Evolutionary conservation across 1,140 invertebrate species (phyloP), one percentile per base, ranked within the genome.

Genomic region (Drosophila seguyi): DNA sequence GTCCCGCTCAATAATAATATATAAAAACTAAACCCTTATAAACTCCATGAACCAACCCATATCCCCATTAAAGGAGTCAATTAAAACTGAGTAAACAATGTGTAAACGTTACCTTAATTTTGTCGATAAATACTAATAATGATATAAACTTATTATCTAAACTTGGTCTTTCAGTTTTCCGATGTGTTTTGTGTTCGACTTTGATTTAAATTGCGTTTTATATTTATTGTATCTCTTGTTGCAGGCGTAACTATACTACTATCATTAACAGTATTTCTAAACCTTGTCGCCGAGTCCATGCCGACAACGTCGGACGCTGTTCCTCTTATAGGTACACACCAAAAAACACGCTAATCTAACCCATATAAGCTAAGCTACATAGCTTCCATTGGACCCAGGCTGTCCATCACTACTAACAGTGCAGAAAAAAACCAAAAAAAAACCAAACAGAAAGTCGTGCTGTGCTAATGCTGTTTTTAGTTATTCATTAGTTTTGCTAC

Each of bases 241-340:
- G 93, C 96, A 99, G 98, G 98, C 94, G 98, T 99, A 93, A 99
- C 98, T 93, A 99, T 99, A 93, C 95, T 99, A 93, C 97, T 99
- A 93, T 99, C 98, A 93, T 95, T 99, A 95, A 99, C 98, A 94
- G 98, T 99, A 93, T 99, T 99, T 96, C 95, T 97, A 93, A 97
- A 97, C 94, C 95, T 98, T 94, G 97, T 98, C 83, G 97, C 97
- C 83, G 97, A 98, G 95, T 97, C 96, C 92, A 96, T 98, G 95
- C 97, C 97, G 90, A 96, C 97, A 79, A 97, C 97, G 68, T 98
- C 97, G 92, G 97, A 98, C 93, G 97, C 97, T 91, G 96, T 98
- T 90, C 95, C 95, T 87, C 93, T 95, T 88, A 95, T 95, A 95
- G 95, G 94, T 94, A 94, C 93, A 92, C 91, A 90, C 61, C 34